Base-by-base conservation (phyloP, 1,140 invertebrate genomes). In the Atta colombica region DNA sequence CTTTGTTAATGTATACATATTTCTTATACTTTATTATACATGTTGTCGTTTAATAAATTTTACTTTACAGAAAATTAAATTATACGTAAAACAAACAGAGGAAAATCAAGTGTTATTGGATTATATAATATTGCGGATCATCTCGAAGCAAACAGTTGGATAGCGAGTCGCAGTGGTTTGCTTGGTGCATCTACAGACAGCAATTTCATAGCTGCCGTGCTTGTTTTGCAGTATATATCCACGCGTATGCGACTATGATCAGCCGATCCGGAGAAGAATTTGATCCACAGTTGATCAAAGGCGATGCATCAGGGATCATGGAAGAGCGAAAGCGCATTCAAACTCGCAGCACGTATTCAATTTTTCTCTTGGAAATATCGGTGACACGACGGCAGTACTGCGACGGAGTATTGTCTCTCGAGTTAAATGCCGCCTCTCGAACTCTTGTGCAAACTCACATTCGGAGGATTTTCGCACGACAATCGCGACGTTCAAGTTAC, bases 291-390 rank as follows among this genome's bases (percentile, higher is more conserved):
- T 69, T 69, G 66, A 69, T 69, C 66, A 69, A 69, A 69, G 66
- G 21, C 66, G 21, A 69, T 69, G 66, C 66, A 51, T 69, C 18
- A 21, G 39, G 66, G 39, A 69, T 35, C n/a, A 1, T 51, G 39
- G 66, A 14, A 51, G 66, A 45, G 2, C 45, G 21, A 69, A 51
- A 69, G 66, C 66, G 39, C 66, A 69, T 69, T 69, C 66, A 69
- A 69, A 69, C 66, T 69, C 39, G 39, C 3, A 69, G 39, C 66
- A 69, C 66, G 39, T 69, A 69, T 69, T 69, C 66, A 69, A 69
- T 69, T 69, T 69, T 69, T 69, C 66, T 69, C 66, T 69, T 51
- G 66, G 5, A 69, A 69, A 69, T 69, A 69, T 69, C 66, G 66
- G 66, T 69, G 66, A 69, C 66, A 69, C 66, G 66, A 69, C 66